A percentile compares a stretch with the other conserved stretches of the same genome.
These are phyloP conservation scores for Drosophila lowei DNA, from an alignment of 1,140 invertebrate genomes.

Conservation along the genomic window DNA sequence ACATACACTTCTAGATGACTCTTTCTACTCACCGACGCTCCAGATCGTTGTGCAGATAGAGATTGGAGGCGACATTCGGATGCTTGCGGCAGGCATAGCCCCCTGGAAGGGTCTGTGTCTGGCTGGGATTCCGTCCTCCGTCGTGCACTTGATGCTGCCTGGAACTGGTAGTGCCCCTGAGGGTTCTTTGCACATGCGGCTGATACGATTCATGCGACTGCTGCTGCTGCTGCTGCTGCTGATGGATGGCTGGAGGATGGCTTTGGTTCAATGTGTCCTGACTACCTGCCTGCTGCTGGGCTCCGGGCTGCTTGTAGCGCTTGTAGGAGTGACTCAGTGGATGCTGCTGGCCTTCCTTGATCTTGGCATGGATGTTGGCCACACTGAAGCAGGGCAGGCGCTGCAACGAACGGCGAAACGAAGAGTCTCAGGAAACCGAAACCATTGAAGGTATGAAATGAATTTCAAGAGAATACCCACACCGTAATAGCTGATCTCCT, in stretches of 20 bases:
- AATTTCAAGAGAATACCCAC: slow-evolving; percentile 45
- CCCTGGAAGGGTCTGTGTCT: slow-evolving; percentile 57
- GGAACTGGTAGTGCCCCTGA: slow-evolving; percentile 49
- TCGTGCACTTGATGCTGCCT: slow-evolving; percentile 64
- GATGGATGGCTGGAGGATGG: background rate
- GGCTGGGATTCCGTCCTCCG: slow-evolving; percentile 5
- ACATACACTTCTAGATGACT: too few species aligned
- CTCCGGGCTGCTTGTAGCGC: slow-evolving; percentile 51
- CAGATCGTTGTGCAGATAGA: slow-evolving; percentile 62
- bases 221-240: slow-evolving; percentile 9
- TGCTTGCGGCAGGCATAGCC: slow-evolving; percentile 63
- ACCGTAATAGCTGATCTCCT: slow-evolving; percentile 84
- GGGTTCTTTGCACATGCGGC: slow-evolving; percentile 35
- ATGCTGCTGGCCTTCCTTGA: slow-evolving; percentile 49
- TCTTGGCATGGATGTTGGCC: slow-evolving; percentile 62
- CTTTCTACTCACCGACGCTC: slow-evolving; percentile 48
- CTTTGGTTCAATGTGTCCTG: slow-evolving; percentile 17
- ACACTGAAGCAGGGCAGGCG: slow-evolving; percentile 74
- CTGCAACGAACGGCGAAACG: slow-evolving; percentile 19
- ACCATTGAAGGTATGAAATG: background rate
- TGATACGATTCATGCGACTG: slow-evolving; percentile 16
- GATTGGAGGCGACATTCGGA: slow-evolving; percentile 54
- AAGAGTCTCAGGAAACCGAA: background rate
- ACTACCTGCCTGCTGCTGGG: slow-evolving; percentile 3
- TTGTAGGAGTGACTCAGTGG: slow-evolving; percentile 65